phyloP scores from a whole-genome alignment of 2,797 vertebrate genomes.

The Channa striata region DNA sequence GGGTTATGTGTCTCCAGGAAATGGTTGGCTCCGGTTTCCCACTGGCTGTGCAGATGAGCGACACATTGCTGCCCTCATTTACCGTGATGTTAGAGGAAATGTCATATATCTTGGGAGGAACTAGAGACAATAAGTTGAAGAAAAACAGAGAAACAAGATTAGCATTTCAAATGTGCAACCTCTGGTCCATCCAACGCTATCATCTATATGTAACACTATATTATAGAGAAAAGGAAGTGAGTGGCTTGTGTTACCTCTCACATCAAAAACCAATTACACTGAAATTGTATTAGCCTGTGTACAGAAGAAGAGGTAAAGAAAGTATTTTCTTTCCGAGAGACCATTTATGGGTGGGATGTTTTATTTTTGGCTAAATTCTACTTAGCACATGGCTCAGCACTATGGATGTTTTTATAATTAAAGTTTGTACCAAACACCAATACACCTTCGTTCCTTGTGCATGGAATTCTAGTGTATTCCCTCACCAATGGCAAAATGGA shows the following conservation, averaged over 20 bases:
- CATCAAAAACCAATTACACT: too few species aligned
- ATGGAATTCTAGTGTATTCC: too few species aligned
- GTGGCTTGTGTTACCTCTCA: background rate
- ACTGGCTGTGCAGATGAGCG: constrained; percentile 94
- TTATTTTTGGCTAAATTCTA: background rate
- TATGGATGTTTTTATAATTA: background rate
- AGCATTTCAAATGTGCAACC: constrained; percentile 49
- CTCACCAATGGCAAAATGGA: too few species aligned
- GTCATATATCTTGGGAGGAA: constrained; percentile 97
- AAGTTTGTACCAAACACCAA: too few species aligned
- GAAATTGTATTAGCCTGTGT: too few species aligned
- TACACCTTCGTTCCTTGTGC: too few species aligned
- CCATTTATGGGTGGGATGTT: too few species aligned
- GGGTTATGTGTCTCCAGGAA: constrained; percentile 98
- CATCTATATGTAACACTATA: background rate
- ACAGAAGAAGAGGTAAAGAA: too few species aligned
- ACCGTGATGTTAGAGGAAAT: constrained; percentile 93
- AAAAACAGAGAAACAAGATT: constrained; percentile 58
- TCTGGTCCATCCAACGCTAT: constrained; percentile 5
- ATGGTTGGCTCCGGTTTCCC: constrained; percentile 97
- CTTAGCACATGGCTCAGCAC: too few species aligned
- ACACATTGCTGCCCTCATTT: constrained; percentile 96
- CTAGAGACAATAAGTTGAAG: constrained; percentile 75
- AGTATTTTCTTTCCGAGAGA: too few species aligned
- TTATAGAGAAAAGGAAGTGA: background rate